Conservation (phyloP, 2,113 vertebrate species). For the Dascyllus trimaculatus region DNA sequence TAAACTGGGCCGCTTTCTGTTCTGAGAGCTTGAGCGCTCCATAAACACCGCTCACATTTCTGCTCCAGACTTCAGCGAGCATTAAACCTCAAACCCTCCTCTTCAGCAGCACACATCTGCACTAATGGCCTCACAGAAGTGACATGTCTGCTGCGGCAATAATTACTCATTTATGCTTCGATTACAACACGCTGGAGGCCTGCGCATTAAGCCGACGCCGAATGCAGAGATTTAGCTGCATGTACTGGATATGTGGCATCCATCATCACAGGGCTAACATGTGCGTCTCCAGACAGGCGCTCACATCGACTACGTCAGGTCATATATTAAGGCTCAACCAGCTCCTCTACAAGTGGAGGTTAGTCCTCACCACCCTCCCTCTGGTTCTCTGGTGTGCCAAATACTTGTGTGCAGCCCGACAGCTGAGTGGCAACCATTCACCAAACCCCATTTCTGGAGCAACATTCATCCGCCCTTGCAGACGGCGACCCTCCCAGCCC, state of each 20-base stretch:
- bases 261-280: slow-evolving; percentile 16
- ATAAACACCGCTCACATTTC: slow-evolving; percentile 52
- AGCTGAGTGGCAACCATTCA: slow-evolving; percentile 72
- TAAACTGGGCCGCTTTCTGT: slow-evolving; percentile 35
- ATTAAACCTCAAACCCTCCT: slow-evolving; percentile 30
- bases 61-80: slow-evolving; percentile 30
- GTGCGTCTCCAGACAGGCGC: slow-evolving; percentile 10
- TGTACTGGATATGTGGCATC: background rate
- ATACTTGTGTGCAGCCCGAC: slow-evolving; percentile 61
- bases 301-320: background rate
- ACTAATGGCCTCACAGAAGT: slow-evolving; percentile 53
- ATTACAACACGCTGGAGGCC: slow-evolving; percentile 4
- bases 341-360: slow-evolving; percentile 17
- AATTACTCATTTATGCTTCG: slow-evolving; percentile 65
- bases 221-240: background rate
- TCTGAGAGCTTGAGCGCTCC: background rate
- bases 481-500: slow-evolving; percentile 46
- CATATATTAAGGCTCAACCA: background rate
- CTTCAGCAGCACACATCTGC: slow-evolving; percentile 38
- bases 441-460: slow-evolving; percentile 47
- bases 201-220: background rate
- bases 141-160: slow-evolving; percentile 26
- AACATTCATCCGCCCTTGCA: slow-evolving; percentile 39
- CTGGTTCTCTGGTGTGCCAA: slow-evolving; percentile 26
- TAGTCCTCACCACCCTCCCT: slow-evolving; percentile 10